Percentiles rank a stretch among this genome's conserved stretches.
Evolutionary conservation across 2,888 invertebrate genomes (phyloP).

Genomic region (Lochmaea capreae): DNA sequence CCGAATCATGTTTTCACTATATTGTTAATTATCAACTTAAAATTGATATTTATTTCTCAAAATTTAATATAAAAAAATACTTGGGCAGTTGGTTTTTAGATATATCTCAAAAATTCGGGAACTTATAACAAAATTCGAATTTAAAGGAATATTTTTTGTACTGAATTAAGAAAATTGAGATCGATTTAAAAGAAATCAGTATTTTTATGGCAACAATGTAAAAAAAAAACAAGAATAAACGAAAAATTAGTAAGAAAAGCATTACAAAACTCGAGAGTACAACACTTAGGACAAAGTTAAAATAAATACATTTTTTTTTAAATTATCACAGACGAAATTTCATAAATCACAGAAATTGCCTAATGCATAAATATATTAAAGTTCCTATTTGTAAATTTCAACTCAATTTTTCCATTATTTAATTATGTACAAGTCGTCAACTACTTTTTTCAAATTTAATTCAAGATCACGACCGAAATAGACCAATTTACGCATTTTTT

Average conservation of each 20-base stretch:
- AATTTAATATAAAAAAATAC: too few species aligned
- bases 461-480: too few species aligned
- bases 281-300: background rate
- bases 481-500: too few species aligned
- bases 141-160: too few species aligned
- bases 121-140: too few species aligned
- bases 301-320: background rate
- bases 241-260: background rate
- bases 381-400: background rate
- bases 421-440: background rate
- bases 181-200: background rate
- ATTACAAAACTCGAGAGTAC: slow-evolving; percentile 13
- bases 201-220: background rate
- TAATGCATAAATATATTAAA: background rate
- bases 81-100: too few species aligned
- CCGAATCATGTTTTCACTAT: too few species aligned
- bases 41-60: too few species aligned
- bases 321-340: background rate
- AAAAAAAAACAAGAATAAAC: background rate
- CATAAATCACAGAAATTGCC: too few species aligned
- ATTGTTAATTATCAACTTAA: too few species aligned
- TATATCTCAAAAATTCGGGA: too few species aligned
- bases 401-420: background rate
- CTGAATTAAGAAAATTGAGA: too few species aligned
- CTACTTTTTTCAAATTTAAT: background rate